phyloP scores from a whole-genome alignment of 2,113 vertebrate species.

The Festucalex cinctus region DNA sequence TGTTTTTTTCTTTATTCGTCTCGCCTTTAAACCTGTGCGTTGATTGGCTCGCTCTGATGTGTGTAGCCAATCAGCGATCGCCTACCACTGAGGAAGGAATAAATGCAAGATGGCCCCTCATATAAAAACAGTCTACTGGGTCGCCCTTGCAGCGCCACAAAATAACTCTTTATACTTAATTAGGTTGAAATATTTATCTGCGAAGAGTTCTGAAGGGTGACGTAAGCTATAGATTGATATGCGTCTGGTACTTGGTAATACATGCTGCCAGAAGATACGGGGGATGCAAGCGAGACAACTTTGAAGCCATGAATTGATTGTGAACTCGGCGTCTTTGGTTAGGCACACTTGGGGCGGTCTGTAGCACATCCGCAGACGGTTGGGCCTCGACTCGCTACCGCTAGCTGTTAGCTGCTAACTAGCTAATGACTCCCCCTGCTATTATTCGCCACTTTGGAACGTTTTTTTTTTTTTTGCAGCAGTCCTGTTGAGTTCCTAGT shows the following conservation, averaged over 20 bases:
- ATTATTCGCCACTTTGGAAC: conserved; percentile 11
- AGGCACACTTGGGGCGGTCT: conserved; percentile 16
- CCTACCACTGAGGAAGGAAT: conserved; percentile 91
- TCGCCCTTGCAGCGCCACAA: conserved; percentile 76
- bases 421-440: conserved; percentile 37
- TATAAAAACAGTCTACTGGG: conserved; percentile 93
- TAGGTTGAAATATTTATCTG: conserved; percentile 68
- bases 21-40: background rate
- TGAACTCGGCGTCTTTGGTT: conserved; percentile 38
- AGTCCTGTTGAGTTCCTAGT: conserved; percentile 5
- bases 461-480: conserved; percentile 9
- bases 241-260: conserved; percentile 19
- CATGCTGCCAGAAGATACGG: conserved; percentile 32
- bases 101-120: conserved; percentile 98
- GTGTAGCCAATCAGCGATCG: conserved; percentile 82
- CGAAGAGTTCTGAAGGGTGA: conserved; percentile 68
- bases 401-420: conserved; percentile 45
- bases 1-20: conserved; percentile 4
- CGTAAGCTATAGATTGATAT: conserved; percentile 40
- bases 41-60: conserved; percentile 8
- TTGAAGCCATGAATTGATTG: conserved; percentile 61
- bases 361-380: conserved; percentile 19
- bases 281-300: conserved; percentile 42
- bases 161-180: conserved; percentile 78
- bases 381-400: conserved; percentile 53